These are phyloP conservation scores for Mayetiola destructor DNA, from an alignment of 2,888 invertebrate genomes.

Conservation along the genomic window DNA sequence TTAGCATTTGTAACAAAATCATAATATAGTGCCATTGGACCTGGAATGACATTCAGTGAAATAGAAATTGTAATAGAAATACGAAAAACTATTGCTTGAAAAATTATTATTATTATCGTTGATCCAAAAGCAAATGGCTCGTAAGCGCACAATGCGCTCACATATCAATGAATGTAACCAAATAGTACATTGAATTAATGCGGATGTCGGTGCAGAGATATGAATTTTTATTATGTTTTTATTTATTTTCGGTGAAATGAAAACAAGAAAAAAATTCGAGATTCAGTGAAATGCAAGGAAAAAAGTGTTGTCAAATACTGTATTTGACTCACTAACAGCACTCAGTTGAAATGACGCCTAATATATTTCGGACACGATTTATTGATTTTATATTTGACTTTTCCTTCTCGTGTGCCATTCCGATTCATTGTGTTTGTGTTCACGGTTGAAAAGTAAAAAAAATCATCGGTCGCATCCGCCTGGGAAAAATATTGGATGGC, in stretches of 20 bases:
- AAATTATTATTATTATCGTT: no score
- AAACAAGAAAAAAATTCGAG: no score
- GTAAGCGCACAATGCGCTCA: background rate
- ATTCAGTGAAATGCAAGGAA: no score
- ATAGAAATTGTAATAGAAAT: background rate
- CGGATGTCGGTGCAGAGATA: conserved; percentile 11
- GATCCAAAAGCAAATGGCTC: conserved; percentile 7
- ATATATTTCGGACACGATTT: conserved; percentile 11
- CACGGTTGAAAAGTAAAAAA: background rate
- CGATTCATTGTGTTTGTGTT: conserved; percentile 9
- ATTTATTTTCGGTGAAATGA: no score
- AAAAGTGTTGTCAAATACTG: no score
- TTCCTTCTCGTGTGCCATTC: background rate
- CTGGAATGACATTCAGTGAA: background rate
- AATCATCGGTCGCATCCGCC: conserved; percentile 1
- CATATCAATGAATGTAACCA: background rate
- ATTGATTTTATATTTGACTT: conserved; percentile 10
- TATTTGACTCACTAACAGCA: no score
- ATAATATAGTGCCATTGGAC: background rate
- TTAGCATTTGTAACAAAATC: conserved; percentile 1
- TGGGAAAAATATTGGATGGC: conserved; percentile 4
- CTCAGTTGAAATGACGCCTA: conserved; percentile 3
- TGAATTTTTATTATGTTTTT: background rate
- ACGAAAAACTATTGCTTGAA: conserved; percentile 3
- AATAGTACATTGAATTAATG: conserved; percentile 6